These are phyloP conservation scores for Sminthurinus aureus DNA, from an alignment of 2,888 invertebrate genomes.

Conservation along the genomic window DNA sequence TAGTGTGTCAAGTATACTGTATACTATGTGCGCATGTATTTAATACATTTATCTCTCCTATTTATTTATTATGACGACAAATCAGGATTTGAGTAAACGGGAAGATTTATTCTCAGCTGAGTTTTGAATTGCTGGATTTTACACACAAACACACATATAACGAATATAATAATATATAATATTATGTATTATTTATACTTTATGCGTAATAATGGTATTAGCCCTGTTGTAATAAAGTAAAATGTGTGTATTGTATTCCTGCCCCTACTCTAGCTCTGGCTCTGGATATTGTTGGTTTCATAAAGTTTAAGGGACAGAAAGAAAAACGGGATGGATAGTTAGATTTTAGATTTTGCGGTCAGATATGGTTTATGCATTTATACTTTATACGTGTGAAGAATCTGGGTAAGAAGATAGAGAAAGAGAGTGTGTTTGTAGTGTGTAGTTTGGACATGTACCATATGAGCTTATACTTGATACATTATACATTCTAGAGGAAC, in stretches of 20 bases:
- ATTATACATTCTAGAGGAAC: background rate
- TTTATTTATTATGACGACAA: slow-evolving; percentile 34
- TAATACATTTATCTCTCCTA: slow-evolving; percentile 28
- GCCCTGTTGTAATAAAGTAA: no score
- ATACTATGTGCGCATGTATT: background rate
- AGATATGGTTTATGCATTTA: slow-evolving; percentile 17
- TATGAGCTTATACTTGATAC: no score
- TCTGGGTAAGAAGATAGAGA: background rate
- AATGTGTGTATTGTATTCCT: background rate
- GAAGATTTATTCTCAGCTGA: slow-evolving; percentile 33
- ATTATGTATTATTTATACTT: no score
- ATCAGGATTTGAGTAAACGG: slow-evolving; percentile 36
- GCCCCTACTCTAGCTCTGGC: background rate
- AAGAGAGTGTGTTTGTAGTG: background rate
- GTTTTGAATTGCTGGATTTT: background rate
- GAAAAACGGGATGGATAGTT: background rate
- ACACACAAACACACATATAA: background rate
- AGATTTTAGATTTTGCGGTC: slow-evolving; percentile 28
- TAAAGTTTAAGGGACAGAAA: background rate
- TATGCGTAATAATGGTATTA: no score
- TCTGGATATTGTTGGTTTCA: background rate
- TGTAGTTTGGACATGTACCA: background rate
- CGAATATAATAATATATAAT: no score
- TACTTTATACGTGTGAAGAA: no score
- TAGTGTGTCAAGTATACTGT: no score